A percentile compares a stretch with the other conserved stretches of the same genome.
Evolutionary conservation across 2,113 vertebrate species (phyloP).

Genomic region (Geothlypis trichas): DNA sequence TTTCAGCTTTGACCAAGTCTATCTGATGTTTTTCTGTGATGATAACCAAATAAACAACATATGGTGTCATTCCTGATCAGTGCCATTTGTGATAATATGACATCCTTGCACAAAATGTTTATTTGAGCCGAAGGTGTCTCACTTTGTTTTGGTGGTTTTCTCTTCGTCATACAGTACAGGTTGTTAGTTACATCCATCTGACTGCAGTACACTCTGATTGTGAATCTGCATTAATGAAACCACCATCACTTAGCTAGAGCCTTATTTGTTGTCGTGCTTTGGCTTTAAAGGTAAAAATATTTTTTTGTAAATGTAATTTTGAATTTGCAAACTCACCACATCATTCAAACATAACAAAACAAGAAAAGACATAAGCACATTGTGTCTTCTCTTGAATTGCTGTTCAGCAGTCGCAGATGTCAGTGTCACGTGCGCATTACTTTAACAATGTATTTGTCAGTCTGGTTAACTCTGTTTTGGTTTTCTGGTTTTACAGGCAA

Average conservation of each 20-base stretch:
- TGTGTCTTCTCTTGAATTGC: neutral
- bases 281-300: neutral
- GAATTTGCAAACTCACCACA: neutral
- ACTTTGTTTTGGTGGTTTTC: neutral
- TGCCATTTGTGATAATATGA: neutral
- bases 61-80: neutral
- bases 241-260: neutral
- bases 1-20: neutral
- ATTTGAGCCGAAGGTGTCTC: neutral
- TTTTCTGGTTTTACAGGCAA: slow-evolving; percentile 81
- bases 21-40: neutral
- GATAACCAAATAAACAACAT: neutral
- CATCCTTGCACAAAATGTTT: neutral
- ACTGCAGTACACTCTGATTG: neutral
- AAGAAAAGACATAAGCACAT: neutral
- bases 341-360: neutral
- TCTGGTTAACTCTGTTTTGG: neutral
- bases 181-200: neutral
- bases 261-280: neutral
- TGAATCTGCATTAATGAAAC: neutral
- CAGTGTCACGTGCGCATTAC: neutral
- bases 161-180: neutral
- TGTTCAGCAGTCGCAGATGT: neutral
- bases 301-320: neutral
- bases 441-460: neutral